These are phyloP conservation scores for Callipepla californica DNA, from an alignment of 2,113 vertebrate species.

Conservation along the genomic window DNA sequence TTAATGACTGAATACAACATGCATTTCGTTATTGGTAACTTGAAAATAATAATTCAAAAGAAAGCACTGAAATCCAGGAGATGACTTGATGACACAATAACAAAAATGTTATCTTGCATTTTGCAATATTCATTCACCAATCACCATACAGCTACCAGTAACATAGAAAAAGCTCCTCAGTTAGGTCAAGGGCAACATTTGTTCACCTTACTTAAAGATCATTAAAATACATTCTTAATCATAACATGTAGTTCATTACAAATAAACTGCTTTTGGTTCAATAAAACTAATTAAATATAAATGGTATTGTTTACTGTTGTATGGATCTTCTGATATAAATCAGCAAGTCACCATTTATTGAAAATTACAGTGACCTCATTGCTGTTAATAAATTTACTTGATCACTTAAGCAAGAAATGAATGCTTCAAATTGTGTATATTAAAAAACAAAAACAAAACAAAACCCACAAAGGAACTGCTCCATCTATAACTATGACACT, in stretches of 20 bases:
- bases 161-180: slow-evolving; percentile 74
- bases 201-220: slow-evolving; percentile 88
- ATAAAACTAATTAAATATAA: slow-evolving; percentile 96
- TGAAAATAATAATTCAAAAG: background rate
- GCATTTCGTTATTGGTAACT: background rate
- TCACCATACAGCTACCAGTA: slow-evolving; percentile 77
- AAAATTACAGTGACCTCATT: slow-evolving; percentile 87
- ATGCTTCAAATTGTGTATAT: slow-evolving; percentile 15
- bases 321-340: slow-evolving; percentile 90
- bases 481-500: slow-evolving; percentile 57
- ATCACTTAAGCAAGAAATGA: slow-evolving; percentile 77
- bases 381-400: slow-evolving; percentile 88
- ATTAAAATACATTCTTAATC: slow-evolving; percentile 90
- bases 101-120: slow-evolving; percentile 68
- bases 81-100: slow-evolving; percentile 73
- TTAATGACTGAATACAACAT: background rate
- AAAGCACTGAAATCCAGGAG: slow-evolving; percentile 44
- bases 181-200: slow-evolving; percentile 91
- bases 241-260: slow-evolving; percentile 88
- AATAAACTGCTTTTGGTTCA: slow-evolving; percentile 88
- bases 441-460: slow-evolving; percentile 8
- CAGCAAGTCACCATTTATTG: slow-evolving; percentile 88
- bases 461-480: background rate
- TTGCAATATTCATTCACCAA: slow-evolving; percentile 78
- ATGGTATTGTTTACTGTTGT: slow-evolving; percentile 89